A percentile compares a stretch with the other conserved stretches of the same genome.
Conservation (phyloP, 2,797 vertebrate species). For the Vireo griseus region DNA sequence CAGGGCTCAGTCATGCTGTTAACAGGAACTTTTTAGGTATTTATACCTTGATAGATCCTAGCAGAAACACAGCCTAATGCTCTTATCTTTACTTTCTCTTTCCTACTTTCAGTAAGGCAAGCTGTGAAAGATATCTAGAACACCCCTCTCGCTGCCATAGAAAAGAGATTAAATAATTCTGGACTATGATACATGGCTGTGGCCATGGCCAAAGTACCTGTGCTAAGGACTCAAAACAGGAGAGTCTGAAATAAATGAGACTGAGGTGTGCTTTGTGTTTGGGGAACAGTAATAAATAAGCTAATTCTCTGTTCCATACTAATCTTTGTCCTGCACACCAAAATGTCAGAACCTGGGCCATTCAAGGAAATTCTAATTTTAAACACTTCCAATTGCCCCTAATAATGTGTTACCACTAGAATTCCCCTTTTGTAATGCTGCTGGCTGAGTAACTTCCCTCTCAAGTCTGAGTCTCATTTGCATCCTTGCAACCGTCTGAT, state of each 20-base stretch:
- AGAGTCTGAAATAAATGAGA: background rate
- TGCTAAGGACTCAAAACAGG: background rate
- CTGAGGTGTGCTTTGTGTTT: background rate
- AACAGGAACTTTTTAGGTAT: background rate
- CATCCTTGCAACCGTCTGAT: background rate
- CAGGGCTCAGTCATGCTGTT: background rate
- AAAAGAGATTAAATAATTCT: background rate
- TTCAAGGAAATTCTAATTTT: background rate
- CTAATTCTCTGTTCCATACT: background rate
- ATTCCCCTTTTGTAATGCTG: background rate
- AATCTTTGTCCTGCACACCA: background rate
- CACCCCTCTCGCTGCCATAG: fast-evolving
- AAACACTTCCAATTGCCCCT: background rate
- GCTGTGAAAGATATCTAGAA: background rate
- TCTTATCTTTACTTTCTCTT: background rate
- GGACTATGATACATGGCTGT: background rate
- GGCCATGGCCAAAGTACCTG: background rate
- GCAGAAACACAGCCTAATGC: background rate
- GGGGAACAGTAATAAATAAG: background rate
- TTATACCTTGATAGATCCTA: background rate
- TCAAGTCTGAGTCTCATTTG: background rate
- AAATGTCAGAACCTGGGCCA: background rate
- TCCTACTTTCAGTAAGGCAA: background rate
- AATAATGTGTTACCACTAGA: background rate
- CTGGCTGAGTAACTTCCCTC: background rate